These are phyloP conservation scores for Cosmorhoe ocellata DNA, from an alignment of 2,888 invertebrate species.

Conservation along the genomic window DNA sequence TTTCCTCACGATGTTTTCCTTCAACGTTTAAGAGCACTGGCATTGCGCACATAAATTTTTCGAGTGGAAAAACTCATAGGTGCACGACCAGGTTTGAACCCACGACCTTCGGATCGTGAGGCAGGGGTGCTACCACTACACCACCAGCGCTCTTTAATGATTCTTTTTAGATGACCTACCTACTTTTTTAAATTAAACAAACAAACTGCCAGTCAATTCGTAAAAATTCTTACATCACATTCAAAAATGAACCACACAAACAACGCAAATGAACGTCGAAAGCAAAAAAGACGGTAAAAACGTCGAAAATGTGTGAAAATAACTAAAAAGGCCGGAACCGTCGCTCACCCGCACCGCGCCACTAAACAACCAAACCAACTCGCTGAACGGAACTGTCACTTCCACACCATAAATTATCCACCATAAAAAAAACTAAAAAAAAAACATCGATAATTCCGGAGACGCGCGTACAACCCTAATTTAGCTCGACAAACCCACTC, in stretches of 20 bases:
- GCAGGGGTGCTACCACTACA: too few relatives aligned
- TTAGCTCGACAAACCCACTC: slow-evolving; percentile 49
- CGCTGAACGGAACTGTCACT: slow-evolving; percentile 65
- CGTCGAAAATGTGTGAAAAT: slow-evolving; percentile 15
- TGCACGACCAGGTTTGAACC: too few relatives aligned
- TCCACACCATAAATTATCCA: slow-evolving; percentile 69
- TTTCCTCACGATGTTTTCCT: too few relatives aligned
- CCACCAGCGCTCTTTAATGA: too few relatives aligned
- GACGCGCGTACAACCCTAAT: slow-evolving; percentile 61
- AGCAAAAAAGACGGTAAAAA: not conserved
- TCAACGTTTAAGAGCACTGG: too few relatives aligned
- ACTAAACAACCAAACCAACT: slow-evolving; percentile 42
- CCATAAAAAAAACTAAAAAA: slow-evolving; percentile 53
- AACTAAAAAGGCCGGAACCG: slow-evolving; percentile 43
- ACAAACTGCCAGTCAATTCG: too few relatives aligned
- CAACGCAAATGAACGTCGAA: not conserved
- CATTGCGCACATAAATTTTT: too few relatives aligned
- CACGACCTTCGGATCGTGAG: too few relatives aligned
- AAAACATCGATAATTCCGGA: slow-evolving; percentile 69
- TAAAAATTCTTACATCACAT: slow-evolving; percentile 4
- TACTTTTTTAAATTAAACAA: too few relatives aligned
- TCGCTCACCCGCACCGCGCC: slow-evolving; percentile 50
- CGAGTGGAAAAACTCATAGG: too few relatives aligned
- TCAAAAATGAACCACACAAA: not conserved
- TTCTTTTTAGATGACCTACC: too few relatives aligned